Conservation (phyloP, 1,140 invertebrate species). For the Pseudomyrmex pallidus region DNA sequence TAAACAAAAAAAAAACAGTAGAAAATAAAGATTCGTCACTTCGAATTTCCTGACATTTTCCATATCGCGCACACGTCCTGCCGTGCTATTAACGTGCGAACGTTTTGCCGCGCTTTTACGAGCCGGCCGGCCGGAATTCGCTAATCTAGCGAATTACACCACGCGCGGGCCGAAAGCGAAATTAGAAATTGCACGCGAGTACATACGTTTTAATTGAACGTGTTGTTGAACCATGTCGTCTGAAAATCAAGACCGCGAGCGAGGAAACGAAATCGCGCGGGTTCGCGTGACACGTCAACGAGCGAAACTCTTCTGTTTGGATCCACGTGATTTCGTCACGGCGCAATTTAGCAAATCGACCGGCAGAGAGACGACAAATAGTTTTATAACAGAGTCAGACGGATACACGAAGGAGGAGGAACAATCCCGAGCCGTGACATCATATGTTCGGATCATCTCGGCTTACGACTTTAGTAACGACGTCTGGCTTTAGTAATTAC, state of each 20-base stretch:
- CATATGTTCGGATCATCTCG: constrained; percentile 60
- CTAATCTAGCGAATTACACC: constrained; percentile 36
- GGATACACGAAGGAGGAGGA: constrained; percentile 15
- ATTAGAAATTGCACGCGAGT: not conserved
- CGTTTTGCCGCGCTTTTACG: constrained; percentile 14
- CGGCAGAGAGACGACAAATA: constrained; percentile 35
- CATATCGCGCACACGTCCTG: not conserved
- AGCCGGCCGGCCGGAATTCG: constrained; percentile 32
- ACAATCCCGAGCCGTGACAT: constrained; percentile 69
- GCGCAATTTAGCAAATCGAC: constrained; percentile 41
- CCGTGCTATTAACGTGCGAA: constrained; percentile 54
- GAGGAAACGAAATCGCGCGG: not conserved
- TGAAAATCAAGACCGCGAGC: not conserved
- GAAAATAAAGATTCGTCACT: constrained; percentile 31
- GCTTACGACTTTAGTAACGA: constrained; percentile 61
- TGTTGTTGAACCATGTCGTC: not conserved
- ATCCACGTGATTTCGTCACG: not conserved
- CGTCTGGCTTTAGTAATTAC: constrained; percentile 29
- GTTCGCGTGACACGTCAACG: constrained; percentile 15
- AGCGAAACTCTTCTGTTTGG: not conserved
- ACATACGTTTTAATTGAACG: too few species aligned
- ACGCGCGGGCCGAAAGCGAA: not conserved
- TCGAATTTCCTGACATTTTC: not conserved
- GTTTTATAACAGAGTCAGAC: constrained; percentile 32
- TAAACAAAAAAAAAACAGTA: constrained; percentile 11